Percentiles rank a stretch among this genome's conserved stretches.
These are phyloP conservation scores for Oscheius myriophilus DNA, from an alignment of 2,888 invertebrate genomes.

Conservation along the genomic window DNA sequence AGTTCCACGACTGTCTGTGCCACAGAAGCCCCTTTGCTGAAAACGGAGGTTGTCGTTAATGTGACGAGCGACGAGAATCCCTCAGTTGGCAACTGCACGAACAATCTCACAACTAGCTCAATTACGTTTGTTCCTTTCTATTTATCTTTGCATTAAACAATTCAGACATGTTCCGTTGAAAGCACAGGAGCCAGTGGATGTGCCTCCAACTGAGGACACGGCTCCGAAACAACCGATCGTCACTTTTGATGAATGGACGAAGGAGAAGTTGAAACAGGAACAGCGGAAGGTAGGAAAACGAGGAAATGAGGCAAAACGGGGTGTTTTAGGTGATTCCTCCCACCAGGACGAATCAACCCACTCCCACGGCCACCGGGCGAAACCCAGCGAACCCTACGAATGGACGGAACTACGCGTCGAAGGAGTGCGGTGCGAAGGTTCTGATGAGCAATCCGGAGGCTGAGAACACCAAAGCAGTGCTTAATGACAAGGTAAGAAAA, in stretches of 20 bases:
- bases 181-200: not conserved
- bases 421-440: conserved; percentile 96
- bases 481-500: conserved; percentile 78
- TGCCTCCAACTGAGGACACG: conserved; percentile 15
- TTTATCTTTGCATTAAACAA: not conserved
- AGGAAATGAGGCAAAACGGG: not conserved
- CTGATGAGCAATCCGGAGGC: conserved; percentile 91
- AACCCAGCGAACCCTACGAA: conserved; percentile 33
- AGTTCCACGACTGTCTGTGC: too few species aligned
- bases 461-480: conserved; percentile 81
- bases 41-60: not conserved
- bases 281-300: conserved; percentile 15
- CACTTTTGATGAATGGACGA: conserved; percentile 63
- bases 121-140: conserved; percentile 27
- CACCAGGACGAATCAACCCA: not conserved
- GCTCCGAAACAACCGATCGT: conserved; percentile 51
- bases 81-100: conserved; percentile 26
- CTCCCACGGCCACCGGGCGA: not conserved
- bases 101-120: conserved; percentile 27
- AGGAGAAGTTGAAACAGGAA: conserved; percentile 54
- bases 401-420: conserved; percentile 79
- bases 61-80: conserved; percentile 7
- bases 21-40: too few species aligned
- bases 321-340: conserved; percentile 1
- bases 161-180: not conserved